Evolutionary conservation across 2,113 vertebrate species (phyloP), one percentile per base, ranked within the genome.

Genomic region (Pelmatolapia mariae): DNA sequence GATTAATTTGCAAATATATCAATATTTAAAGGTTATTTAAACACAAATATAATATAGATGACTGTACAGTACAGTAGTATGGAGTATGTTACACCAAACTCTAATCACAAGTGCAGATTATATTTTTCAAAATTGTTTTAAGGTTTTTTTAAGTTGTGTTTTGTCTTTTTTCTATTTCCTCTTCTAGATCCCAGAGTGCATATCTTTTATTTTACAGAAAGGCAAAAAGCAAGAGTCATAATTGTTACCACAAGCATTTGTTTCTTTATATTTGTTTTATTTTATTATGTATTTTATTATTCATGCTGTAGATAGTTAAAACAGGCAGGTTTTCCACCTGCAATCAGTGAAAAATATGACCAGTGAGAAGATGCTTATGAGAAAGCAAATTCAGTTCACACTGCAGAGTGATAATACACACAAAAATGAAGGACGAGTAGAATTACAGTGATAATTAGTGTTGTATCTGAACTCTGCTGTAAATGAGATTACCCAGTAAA

Each of bases 161-260:
- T 68, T 22, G 1, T 81, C 40, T 3, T 57, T 71, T 45, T 13
- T 45, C 68, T 26, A 10, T 73, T 52, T 53, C 4, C 22, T 11
- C 29, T 10, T 9, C 11, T n/a, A 83, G 68, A 43, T 87, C 56
- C 5, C 4, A 4, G 4, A 83, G 12, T 59, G 81, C 71, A 16
- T 83, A 87, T 66, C 81, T 83, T 83, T 26, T 87, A 7, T 83
- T 87, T 83, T 83, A 87, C 57, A 83, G 54, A 66, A 83, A 63
- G 81, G 50, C n/a, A 12, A 81, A 59, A 73, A 29, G 78, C 71
- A 81, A 81, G 78, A 71, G 5, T 26, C 47, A 45, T 26, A 57
- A 26, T 45, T 40, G 22, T 10, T 73, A 6, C 18, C 10, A 45
- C 12, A 13, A 26, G 4, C 22, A 7, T 45, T 5, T 81, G 5